These are phyloP conservation scores for Drosophila malerkotliana DNA, from an alignment of 1,140 invertebrate genomes.

Conservation along the genomic window DNA sequence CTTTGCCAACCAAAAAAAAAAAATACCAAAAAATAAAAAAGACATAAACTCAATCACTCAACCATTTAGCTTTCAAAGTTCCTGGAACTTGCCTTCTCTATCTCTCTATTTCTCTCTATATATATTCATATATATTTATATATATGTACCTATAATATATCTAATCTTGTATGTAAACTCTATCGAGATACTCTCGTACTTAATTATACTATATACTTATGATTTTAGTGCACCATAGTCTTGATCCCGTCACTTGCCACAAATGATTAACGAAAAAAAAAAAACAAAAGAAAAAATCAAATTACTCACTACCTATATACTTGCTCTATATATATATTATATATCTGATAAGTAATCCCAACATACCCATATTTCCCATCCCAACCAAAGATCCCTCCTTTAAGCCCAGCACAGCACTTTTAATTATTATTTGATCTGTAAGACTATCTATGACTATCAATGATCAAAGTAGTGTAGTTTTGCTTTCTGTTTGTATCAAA, in stretches of 20 bases:
- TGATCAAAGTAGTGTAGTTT: constrained; percentile 41
- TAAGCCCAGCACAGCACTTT: constrained; percentile 46
- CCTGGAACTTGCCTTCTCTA: constrained; percentile 13
- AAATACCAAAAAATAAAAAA: background rate
- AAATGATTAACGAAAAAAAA: constrained; percentile 40
- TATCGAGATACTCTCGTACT: constrained; percentile 33
- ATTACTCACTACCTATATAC: constrained; percentile 45
- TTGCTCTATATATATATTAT: constrained; percentile 34
- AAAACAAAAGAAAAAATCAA: constrained; percentile 50
- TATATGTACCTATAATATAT: constrained; percentile 13
- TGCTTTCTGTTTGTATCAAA: constrained; percentile 30
- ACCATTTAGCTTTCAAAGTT: constrained; percentile 39
- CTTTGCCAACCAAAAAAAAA: constrained; percentile 3
- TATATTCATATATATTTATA: constrained; percentile 2
- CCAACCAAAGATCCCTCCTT: background rate
- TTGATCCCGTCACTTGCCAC: constrained; percentile 45
- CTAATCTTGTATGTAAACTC: constrained; percentile 17
- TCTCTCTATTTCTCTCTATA: constrained; percentile 27
- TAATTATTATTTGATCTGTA: constrained; percentile 36
- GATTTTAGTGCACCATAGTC: constrained; percentile 51
- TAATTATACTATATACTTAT: constrained; percentile 35
- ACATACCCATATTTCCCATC: background rate
- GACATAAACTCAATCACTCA: constrained; percentile 23
- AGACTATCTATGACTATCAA: constrained; percentile 10
- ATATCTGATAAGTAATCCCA: constrained; percentile 10